These are phyloP conservation scores for Chondrosia reniformis DNA, from an alignment of 37 sponge, comb jelly and placozoan genomes.

Conservation along the genomic window DNA sequence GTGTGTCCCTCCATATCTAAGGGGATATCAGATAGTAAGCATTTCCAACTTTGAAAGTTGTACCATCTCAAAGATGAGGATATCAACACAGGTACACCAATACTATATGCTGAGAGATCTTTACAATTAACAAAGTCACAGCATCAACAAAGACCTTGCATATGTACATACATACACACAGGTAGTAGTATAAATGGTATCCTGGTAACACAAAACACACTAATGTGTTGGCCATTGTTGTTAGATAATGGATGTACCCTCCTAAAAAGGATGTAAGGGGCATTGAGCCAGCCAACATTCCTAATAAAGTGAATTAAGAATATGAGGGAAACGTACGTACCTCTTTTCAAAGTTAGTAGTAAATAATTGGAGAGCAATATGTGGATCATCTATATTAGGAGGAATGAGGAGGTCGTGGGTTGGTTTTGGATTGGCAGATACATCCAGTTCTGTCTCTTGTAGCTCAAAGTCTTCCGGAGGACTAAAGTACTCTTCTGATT, in stretches of 20 bases:
- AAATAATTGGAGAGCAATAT: conserved; percentile 56
- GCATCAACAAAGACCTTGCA: too few species aligned
- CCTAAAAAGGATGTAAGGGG: too few species aligned
- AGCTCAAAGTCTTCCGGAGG: conserved; percentile 13
- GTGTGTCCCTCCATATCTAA: conserved; percentile 69
- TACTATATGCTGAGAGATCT: too few species aligned
- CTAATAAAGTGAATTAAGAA: background rate
- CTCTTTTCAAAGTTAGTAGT: conserved; percentile 44
- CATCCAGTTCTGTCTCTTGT: background rate
- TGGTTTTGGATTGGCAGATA: too few species aligned
- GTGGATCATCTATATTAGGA: conserved; percentile 49
- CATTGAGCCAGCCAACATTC: too few species aligned
- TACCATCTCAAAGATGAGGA: background rate
- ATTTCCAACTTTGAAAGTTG: background rate
- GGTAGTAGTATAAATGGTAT: too few species aligned
- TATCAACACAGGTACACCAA: too few species aligned
- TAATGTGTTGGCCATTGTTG: too few species aligned
- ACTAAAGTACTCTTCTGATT: conserved; percentile 30
- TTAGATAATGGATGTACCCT: too few species aligned
- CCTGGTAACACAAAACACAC: too few species aligned
- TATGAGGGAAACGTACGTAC: conserved; percentile 10
- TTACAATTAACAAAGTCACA: too few species aligned
- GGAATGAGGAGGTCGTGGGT: conserved; percentile 47
- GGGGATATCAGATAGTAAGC: background rate
- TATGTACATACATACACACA: too few species aligned